These are phyloP conservation scores for Shargacucullia verbasci DNA, from an alignment of 2,888 invertebrate species.

Conservation along the genomic window DNA sequence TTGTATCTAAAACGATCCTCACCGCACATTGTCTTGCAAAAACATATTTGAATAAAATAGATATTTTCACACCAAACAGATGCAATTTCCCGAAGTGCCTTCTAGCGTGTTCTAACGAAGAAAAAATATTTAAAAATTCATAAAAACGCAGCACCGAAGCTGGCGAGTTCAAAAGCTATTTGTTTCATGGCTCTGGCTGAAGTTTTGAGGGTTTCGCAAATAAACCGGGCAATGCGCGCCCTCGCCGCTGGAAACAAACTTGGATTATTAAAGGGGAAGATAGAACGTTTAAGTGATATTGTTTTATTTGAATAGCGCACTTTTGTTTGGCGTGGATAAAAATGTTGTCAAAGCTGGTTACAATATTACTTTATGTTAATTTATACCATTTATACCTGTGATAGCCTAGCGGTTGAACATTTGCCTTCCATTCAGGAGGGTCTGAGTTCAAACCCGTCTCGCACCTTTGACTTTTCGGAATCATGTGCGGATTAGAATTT, in stretches of 20 bases:
- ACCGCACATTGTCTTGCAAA: neutral
- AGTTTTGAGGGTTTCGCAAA: constrained; percentile 71
- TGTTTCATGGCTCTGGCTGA: constrained; percentile 60
- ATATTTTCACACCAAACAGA: constrained; percentile 18
- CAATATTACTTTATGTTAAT: no score
- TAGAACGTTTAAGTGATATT: constrained; percentile 50
- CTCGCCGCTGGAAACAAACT: constrained; percentile 59
- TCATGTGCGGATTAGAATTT: no score
- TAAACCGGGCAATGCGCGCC: constrained; percentile 63
- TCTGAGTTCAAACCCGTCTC: no score
- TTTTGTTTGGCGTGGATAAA: constrained; percentile 32
- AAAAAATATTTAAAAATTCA: constrained; percentile 52
- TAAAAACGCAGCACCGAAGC: constrained; percentile 51
- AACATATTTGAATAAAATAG: neutral
- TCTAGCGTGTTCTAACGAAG: constrained; percentile 1
- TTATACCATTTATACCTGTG: no score
- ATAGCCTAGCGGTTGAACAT: no score
- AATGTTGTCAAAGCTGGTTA: constrained; percentile 23
- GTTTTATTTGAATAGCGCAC: constrained; percentile 46
- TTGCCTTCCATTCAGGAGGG: no score
- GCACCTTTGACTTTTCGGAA: no score
- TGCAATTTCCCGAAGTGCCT: constrained; percentile 34
- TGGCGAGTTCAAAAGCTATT: constrained; percentile 61
- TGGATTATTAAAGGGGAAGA: constrained; percentile 53
- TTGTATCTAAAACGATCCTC: neutral